These are phyloP conservation scores for Mermis nigrescens DNA, from an alignment of 2,888 invertebrate genomes.

Conservation along the genomic window DNA sequence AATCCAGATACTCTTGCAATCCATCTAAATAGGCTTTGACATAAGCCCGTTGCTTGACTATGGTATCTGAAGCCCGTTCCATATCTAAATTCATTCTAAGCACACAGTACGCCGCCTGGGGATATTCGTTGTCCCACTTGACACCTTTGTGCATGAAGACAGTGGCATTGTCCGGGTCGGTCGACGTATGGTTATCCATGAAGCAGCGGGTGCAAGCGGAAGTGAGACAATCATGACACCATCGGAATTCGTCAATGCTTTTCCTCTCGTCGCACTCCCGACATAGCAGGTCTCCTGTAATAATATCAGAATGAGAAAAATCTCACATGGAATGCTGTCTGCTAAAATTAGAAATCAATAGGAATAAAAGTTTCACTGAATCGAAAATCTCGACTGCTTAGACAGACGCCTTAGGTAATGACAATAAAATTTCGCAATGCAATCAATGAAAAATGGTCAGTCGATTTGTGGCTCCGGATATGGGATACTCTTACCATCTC, in stretches of 20 bases:
- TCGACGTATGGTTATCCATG: constrained; percentile 7
- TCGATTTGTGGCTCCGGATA: too few relatives aligned
- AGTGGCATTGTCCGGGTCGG: not conserved
- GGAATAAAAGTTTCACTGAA: too few relatives aligned
- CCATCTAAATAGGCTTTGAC: not conserved
- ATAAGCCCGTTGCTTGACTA: not conserved
- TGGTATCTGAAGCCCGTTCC: not conserved
- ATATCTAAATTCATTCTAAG: not conserved
- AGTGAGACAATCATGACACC: constrained; percentile 5
- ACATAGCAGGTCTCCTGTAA: too few relatives aligned
- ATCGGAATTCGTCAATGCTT: constrained; percentile 7
- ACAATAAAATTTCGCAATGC: too few relatives aligned
- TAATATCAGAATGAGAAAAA: too few relatives aligned
- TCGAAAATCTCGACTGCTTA: too few relatives aligned
- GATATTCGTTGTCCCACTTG: not conserved
- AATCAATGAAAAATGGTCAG: too few relatives aligned
- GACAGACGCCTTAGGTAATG: too few relatives aligned
- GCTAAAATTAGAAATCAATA: too few relatives aligned
- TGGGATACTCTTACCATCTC: too few relatives aligned
- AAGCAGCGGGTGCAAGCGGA: constrained; percentile 6
- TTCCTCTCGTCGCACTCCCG: constrained; percentile 3
- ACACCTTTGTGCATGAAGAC: not conserved
- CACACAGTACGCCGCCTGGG: not conserved
- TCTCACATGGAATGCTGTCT: too few relatives aligned
- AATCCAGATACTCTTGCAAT: not conserved